These are phyloP conservation scores for Tachuris rubrigastra DNA, from an alignment of 2,113 vertebrate species.

Conservation along the genomic window DNA sequence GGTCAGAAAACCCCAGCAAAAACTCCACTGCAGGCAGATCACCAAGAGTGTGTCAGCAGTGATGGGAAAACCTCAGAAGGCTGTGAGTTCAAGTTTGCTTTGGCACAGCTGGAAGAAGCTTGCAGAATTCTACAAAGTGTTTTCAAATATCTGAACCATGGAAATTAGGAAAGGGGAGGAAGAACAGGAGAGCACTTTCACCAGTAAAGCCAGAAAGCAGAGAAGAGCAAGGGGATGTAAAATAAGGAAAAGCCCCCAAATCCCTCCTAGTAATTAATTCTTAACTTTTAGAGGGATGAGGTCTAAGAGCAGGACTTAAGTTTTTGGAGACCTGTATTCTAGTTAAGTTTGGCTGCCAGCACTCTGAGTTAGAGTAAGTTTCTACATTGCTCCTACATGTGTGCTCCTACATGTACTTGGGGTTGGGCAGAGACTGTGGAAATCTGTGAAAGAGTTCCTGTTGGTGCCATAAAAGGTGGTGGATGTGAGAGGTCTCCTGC, in stretches of 20 bases:
- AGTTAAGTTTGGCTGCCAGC: neutral
- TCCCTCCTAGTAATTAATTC: neutral
- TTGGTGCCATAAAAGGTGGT: neutral
- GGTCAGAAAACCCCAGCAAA: conserved; percentile 42
- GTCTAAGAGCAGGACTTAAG: neutral
- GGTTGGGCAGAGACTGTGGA: neutral
- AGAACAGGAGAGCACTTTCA: neutral
- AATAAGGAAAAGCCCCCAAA: neutral
- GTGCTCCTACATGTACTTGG: neutral
- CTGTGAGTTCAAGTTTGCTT: conserved; percentile 57
- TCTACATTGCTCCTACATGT: neutral
- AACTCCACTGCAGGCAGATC: conserved; percentile 22
- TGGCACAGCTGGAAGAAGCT: conserved; percentile 25
- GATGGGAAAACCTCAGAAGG: conserved; percentile 55
- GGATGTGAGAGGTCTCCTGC: neutral
- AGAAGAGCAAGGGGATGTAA: neutral
- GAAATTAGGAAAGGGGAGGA: neutral
- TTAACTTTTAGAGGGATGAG: neutral
- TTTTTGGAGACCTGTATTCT: neutral
- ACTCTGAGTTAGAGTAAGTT: neutral
- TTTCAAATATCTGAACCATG: conserved; percentile 34
- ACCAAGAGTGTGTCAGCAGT: conserved; percentile 29
- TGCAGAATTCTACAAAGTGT: conserved; percentile 5
- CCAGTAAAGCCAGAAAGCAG: neutral
- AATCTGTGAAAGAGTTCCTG: neutral